Evolutionary conservation across 1,140 invertebrate species (phyloP).

Genomic region (Polyergus mexicanus): DNA sequence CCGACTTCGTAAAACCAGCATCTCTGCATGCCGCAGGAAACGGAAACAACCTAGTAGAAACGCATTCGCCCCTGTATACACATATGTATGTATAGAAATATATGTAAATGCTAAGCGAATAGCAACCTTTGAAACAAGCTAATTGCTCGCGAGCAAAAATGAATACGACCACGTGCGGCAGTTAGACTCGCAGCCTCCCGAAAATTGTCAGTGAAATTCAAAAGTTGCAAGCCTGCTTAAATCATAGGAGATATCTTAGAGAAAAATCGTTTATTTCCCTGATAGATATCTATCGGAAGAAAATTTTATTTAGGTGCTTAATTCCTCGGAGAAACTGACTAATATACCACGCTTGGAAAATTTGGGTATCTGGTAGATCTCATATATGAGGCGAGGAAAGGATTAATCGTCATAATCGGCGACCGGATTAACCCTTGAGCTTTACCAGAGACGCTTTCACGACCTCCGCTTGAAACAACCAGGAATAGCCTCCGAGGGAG

Average conservation of each 20-base stretch:
- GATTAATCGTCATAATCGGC: constrained; percentile 73
- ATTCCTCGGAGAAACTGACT: neutral
- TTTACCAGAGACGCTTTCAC: constrained; percentile 52
- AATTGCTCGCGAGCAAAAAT: constrained; percentile 77
- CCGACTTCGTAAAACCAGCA: constrained; percentile 82
- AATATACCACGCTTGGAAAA: constrained; percentile 23
- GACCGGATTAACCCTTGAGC: constrained; percentile 66
- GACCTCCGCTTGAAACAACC: neutral
- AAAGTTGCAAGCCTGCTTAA: constrained; percentile 25
- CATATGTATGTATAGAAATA: constrained; percentile 61
- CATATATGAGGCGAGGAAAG: constrained; percentile 44
- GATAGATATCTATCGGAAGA: neutral
- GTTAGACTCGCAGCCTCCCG: constrained; percentile 35
- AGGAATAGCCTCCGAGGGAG: neutral
- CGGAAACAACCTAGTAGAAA: constrained; percentile 69
- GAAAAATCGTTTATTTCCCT: neutral
- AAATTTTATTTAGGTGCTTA: neutral
- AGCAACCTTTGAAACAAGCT: constrained; percentile 73
- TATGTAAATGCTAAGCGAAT: constrained; percentile 61
- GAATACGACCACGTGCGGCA: constrained; percentile 74
- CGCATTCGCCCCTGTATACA: constrained; percentile 68
- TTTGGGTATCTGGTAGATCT: constrained; percentile 63
- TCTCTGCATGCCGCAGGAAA: constrained; percentile 69
- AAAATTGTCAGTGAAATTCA: constrained; percentile 47
- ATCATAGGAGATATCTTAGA: neutral